Conservation (phyloP, 1,140 invertebrate genomes). For the Anastrepha obliqua region DNA sequence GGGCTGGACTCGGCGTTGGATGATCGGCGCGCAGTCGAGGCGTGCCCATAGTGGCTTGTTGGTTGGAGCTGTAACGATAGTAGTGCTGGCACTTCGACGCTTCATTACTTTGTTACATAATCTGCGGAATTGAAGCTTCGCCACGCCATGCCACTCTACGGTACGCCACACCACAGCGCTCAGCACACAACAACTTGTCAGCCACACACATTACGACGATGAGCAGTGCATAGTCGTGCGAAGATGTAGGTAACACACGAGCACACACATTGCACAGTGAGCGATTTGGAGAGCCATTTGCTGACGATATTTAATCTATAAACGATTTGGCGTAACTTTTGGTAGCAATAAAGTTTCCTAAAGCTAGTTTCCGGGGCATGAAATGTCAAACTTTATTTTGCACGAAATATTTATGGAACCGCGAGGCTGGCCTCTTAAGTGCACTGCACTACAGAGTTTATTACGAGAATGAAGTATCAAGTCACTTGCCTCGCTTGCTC, state of each 20-base stretch:
- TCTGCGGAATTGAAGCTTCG: slow-evolving; percentile 46
- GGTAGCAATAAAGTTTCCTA: too few species aligned
- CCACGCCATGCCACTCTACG: background rate
- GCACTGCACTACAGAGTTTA: too few species aligned
- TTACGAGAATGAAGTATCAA: too few species aligned
- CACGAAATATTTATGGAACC: too few species aligned
- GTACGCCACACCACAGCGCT: background rate
- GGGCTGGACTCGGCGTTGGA: background rate
- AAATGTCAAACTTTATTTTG: too few species aligned
- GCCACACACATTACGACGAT: background rate
- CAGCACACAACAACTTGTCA: background rate
- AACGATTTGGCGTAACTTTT: too few species aligned
- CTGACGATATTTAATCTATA: too few species aligned
- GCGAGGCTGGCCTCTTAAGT: too few species aligned
- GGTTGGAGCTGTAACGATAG: background rate
- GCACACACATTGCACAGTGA: background rate
- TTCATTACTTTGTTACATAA: slow-evolving; percentile 51
- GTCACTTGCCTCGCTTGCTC: too few species aligned
- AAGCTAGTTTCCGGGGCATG: too few species aligned
- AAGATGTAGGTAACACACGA: background rate
- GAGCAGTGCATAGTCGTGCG: background rate
- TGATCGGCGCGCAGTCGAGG: background rate
- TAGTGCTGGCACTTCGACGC: background rate
- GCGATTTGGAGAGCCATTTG: too few species aligned
- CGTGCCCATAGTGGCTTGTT: background rate